These are phyloP conservation scores for Pachyuromys duprasi DNA, from an alignment of 2,797 vertebrate species.

Conservation along the genomic window DNA sequence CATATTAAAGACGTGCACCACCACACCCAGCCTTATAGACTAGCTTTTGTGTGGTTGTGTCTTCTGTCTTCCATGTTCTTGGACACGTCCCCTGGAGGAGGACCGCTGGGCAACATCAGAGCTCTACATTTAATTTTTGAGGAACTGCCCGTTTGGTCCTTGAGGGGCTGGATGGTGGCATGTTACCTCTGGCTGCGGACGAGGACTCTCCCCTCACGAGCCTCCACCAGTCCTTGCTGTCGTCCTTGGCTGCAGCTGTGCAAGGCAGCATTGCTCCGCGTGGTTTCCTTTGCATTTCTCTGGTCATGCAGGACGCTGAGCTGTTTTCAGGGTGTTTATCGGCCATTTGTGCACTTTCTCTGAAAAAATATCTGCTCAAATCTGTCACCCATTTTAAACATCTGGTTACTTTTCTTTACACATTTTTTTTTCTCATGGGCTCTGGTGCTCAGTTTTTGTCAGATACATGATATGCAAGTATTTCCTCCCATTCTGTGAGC, in stretches of 20 bases:
- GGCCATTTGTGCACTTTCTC: background rate
- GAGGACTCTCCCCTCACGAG: background rate
- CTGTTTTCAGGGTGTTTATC: background rate
- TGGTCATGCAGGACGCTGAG: background rate
- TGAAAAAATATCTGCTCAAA: background rate
- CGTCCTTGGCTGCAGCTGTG: background rate
- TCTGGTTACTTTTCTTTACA: background rate
- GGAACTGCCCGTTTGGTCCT: background rate
- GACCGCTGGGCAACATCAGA: background rate
- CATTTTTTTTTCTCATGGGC: background rate
- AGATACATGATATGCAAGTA: slow-evolving; percentile 18
- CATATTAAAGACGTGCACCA: background rate
- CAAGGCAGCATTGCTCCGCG: background rate
- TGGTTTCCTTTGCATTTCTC: background rate
- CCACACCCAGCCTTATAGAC: background rate
- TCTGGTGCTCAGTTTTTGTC: background rate
- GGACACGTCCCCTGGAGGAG: background rate
- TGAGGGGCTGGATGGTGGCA: background rate
- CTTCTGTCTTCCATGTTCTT: background rate
- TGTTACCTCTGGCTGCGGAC: background rate
- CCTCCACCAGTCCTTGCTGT: background rate
- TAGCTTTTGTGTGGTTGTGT: background rate
- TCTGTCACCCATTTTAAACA: slow-evolving; percentile 18
- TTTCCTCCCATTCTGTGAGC: slow-evolving; percentile 3
- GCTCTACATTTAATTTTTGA: slow-evolving; percentile 15